Conservation (phyloP, 1,140 invertebrate species). For the Drosophila albomicans region DNA sequence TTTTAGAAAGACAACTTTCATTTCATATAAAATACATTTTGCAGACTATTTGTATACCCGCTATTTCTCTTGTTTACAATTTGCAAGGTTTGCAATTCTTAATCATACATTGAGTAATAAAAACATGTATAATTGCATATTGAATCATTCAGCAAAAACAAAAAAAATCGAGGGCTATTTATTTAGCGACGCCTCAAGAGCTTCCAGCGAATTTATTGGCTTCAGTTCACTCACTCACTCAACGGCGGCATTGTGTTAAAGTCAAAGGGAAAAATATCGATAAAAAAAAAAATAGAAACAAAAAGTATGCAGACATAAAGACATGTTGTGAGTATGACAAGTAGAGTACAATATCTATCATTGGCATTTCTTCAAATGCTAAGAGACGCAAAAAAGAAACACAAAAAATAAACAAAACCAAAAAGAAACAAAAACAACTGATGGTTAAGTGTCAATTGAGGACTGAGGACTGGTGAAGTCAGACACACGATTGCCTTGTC, state of each 20-base stretch:
- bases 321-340: slow-evolving; percentile 10
- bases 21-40: no score
- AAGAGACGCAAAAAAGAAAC: not conserved
- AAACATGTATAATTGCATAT: not conserved
- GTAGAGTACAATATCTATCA: slow-evolving; percentile 3
- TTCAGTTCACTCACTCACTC: slow-evolving; percentile 1
- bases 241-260: slow-evolving; percentile 7
- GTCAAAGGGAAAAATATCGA: slow-evolving; percentile 20
- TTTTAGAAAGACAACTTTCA: no score
- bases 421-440: not conserved
- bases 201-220: slow-evolving; percentile 7
- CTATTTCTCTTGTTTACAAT: no score
- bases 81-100: no score
- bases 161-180: not conserved
- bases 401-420: no score
- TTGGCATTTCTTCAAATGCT: slow-evolving; percentile 6
- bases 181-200: not conserved
- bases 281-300: slow-evolving; percentile 11
- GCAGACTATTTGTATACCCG: no score
- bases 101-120: not conserved
- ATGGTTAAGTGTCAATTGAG: slow-evolving; percentile 23
- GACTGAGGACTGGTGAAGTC: slow-evolving; percentile 11
- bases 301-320: not conserved
- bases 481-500: slow-evolving; percentile 26
- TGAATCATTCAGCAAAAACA: not conserved